Evolutionary conservation across 37 sponge, comb jelly and placozoan species (phyloP).

Genomic region (Amphimedon queenslandica): DNA sequence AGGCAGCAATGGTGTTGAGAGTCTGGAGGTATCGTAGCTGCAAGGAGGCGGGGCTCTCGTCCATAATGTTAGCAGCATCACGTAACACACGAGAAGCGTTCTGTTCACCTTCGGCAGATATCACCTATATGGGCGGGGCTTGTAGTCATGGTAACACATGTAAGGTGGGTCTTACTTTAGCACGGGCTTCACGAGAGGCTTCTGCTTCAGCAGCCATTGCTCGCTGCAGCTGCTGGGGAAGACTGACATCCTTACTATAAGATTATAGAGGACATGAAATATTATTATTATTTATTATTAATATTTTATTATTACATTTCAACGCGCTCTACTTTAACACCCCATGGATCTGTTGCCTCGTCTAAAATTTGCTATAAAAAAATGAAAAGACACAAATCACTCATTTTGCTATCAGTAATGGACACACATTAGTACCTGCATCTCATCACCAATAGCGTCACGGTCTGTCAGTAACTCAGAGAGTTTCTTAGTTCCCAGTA

Average conservation of each 20-base stretch:
- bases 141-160: neutral
- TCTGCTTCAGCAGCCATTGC: slow-evolving; percentile 98
- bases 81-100: slow-evolving; percentile 72
- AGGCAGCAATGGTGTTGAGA: slow-evolving; percentile 68
- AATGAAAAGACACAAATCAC: neutral
- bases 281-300: neutral
- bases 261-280: neutral
- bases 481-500: slow-evolving; percentile 87
- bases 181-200: slow-evolving; percentile 83
- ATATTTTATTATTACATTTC: slow-evolving; percentile 59
- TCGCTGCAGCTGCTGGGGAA: slow-evolving; percentile 78
- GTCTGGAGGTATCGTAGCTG: slow-evolving; percentile 94
- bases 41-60: slow-evolving; percentile 80
- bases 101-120: slow-evolving; percentile 87
- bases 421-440: slow-evolving; percentile 46
- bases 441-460: slow-evolving; percentile 72
- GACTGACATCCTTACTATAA: slow-evolving; percentile 84
- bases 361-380: slow-evolving; percentile 61
- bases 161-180: slow-evolving; percentile 54
- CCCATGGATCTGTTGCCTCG: slow-evolving; percentile 89
- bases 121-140: slow-evolving; percentile 28
- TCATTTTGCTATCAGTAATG: neutral
- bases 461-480: slow-evolving; percentile 82
- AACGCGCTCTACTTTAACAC: slow-evolving; percentile 87
- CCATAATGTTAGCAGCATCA: slow-evolving; percentile 83